Percentiles rank a stretch among this genome's conserved stretches.
These are phyloP conservation scores for Hyperopisus bebe DNA, from an alignment of 2,113 vertebrate genomes.

Conservation along the genomic window DNA sequence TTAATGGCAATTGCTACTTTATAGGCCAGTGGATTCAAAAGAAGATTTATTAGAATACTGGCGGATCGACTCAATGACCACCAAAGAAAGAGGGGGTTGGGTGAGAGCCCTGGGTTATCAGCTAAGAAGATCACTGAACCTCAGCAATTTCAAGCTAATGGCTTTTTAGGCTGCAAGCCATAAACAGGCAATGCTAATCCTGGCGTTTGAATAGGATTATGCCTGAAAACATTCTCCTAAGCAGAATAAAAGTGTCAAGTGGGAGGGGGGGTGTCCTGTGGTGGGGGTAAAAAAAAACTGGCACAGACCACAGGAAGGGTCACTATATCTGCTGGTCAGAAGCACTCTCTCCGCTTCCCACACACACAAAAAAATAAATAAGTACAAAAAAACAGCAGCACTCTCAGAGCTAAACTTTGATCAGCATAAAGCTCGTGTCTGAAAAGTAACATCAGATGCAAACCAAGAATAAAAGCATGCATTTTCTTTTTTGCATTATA, in stretches of 20 bases:
- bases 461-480: background rate
- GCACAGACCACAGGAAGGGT: constrained; percentile 20
- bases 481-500: background rate
- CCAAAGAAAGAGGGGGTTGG: constrained; percentile 21
- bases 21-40: constrained; percentile 3
- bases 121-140: constrained; percentile 49
- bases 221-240: constrained; percentile 53
- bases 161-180: constrained; percentile 54
- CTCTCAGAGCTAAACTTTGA: background rate
- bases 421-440: background rate
- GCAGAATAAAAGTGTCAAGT: constrained; percentile 59
- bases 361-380: background rate
- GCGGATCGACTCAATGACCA: constrained; percentile 17
- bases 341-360: background rate
- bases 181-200: constrained; percentile 48
- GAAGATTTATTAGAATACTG: constrained; percentile 22
- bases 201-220: constrained; percentile 55
- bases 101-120: constrained; percentile 47
- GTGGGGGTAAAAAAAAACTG: background rate
- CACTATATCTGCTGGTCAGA: constrained; percentile 9
- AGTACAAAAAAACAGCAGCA: background rate
- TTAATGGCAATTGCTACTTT: constrained; percentile 17
- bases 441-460: background rate
- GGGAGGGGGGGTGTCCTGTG: constrained; percentile 37
- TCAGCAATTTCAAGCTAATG: constrained; percentile 57